Evolutionary conservation across 2,888 invertebrate species (phyloP).

Genomic region (Eledona agricola): DNA sequence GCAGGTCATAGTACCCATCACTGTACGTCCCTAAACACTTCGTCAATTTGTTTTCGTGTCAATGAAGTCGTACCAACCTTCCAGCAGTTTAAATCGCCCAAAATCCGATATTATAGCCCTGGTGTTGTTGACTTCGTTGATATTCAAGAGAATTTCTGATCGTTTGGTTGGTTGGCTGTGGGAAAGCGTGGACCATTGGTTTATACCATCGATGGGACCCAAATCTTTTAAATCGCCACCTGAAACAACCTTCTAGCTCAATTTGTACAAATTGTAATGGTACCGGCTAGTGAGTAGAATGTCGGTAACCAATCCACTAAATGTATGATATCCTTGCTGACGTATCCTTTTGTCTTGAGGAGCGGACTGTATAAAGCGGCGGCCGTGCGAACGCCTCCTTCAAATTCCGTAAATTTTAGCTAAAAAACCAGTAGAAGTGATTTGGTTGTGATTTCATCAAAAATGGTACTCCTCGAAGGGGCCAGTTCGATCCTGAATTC

Average conservation of each 20-base stretch:
- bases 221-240: constrained; percentile 58
- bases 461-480: constrained; percentile 74
- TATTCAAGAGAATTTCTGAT: constrained; percentile 52
- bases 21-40: constrained; percentile 45
- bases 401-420: constrained; percentile 83
- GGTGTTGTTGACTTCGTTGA: constrained; percentile 54
- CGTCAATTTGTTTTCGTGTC: neutral
- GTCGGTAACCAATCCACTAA: constrained; percentile 83
- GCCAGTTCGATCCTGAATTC: constrained; percentile 83
- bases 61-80: constrained; percentile 45
- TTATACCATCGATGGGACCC: constrained; percentile 56
- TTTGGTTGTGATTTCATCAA: too few species aligned
- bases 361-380: constrained; percentile 80
- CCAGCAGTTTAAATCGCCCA: constrained; percentile 55
- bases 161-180: constrained; percentile 39
- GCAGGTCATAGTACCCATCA: too few species aligned
- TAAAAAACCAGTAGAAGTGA: constrained; percentile 40
- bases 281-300: constrained; percentile 58
- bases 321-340: constrained; percentile 75
- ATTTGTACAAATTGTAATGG: neutral
- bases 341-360: constrained; percentile 64
- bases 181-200: constrained; percentile 57
- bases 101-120: constrained; percentile 56
- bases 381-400: constrained; percentile 83
- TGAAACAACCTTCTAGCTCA: constrained; percentile 37